A percentile compares a stretch with the other conserved stretches of the same genome.
Conservation (phyloP, 2,113 vertebrate species). For the Corvus moneduloides region DNA sequence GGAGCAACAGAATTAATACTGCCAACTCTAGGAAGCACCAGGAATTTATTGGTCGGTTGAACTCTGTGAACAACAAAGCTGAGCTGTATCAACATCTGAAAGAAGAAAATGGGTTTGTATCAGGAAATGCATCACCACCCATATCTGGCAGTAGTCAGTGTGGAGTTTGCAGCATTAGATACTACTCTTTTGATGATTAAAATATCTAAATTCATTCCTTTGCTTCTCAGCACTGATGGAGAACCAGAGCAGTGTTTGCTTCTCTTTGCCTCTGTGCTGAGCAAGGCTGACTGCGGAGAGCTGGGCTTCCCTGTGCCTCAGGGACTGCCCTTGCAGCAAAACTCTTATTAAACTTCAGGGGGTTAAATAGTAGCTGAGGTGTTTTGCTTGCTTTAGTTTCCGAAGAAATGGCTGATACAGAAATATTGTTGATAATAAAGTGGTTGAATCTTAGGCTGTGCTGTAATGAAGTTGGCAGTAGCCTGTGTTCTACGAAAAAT, state of each 20-base stretch:
- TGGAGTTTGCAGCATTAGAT: background rate
- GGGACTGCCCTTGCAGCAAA: background rate
- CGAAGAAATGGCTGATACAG: background rate
- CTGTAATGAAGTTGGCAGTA: background rate
- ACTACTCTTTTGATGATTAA: background rate
- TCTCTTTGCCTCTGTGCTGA: background rate
- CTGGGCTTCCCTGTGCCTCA: background rate
- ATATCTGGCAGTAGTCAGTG: background rate
- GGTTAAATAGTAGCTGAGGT: background rate
- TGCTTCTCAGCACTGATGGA: background rate
- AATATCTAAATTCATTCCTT: background rate
- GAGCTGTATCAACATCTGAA: constrained; percentile 97
- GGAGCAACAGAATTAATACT: constrained; percentile 94
- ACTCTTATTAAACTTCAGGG: background rate
- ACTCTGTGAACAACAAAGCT: constrained; percentile 92
- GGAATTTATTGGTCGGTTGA: constrained; percentile 91
- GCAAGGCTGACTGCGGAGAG: background rate
- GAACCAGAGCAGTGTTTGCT: background rate
- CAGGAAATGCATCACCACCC: background rate
- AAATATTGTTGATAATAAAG: background rate
- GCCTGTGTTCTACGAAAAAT: background rate
- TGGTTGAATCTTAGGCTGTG: background rate
- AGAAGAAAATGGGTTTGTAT: constrained; percentile 94
- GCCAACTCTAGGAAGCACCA: constrained; percentile 97
- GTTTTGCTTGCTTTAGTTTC: background rate